These are phyloP conservation scores for Stratiolaelaps scimitus DNA, from an alignment of 1,140 invertebrate genomes.

Conservation along the genomic window DNA sequence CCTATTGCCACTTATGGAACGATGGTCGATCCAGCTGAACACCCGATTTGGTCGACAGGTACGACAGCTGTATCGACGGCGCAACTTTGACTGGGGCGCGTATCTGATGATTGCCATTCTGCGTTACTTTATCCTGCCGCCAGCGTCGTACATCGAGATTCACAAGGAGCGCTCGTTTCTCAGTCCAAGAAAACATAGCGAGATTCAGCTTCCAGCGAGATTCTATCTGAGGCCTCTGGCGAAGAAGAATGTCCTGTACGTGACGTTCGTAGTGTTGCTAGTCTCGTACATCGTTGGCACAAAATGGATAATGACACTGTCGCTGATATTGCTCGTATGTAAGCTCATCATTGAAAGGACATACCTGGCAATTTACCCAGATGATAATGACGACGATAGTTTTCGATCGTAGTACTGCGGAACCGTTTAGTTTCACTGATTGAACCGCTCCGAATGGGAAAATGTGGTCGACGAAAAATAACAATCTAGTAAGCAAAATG, in stretches of 20 bases:
- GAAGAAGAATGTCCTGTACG: background rate
- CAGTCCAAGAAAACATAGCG: background rate
- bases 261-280: background rate
- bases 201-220: background rate
- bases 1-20: background rate
- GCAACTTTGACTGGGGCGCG: background rate
- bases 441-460: too few species aligned
- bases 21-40: constrained; percentile 2
- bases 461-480: too few species aligned
- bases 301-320: background rate
- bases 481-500: too few species aligned
- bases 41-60: background rate
- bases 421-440: too few species aligned
- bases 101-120: background rate
- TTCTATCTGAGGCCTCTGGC: constrained; percentile 16
- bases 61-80: background rate
- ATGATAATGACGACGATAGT: background rate
- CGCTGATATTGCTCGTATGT: background rate
- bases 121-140: background rate
- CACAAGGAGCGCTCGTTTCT: background rate
- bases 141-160: constrained; percentile 19
- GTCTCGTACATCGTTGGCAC: background rate
- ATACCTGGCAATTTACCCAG: background rate
- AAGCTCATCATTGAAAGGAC: constrained; percentile 1
- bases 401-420: background rate